Percentiles rank a stretch among this genome's conserved stretches.
Evolutionary conservation across 2,797 vertebrate species (phyloP).

Genomic region (Philypnodon macrostomus): DNA sequence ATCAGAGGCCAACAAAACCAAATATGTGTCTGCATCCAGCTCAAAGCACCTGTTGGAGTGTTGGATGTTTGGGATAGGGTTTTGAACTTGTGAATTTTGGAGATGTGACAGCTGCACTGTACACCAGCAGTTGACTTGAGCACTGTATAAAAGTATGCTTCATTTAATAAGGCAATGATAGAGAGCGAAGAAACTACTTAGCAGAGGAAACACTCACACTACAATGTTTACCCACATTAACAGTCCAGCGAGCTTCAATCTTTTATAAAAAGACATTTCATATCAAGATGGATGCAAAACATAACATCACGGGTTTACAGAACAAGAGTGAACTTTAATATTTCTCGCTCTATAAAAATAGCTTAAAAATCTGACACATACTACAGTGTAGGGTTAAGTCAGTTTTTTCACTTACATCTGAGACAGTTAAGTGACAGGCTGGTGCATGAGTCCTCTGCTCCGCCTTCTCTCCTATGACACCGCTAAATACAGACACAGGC

Average conservation of each 20-base stretch:
- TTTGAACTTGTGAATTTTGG: conserved; percentile 23
- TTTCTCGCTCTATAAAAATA: conserved; percentile 80
- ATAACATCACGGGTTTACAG: conserved; percentile 68
- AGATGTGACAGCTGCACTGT: conserved; percentile 35
- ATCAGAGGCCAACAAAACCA: conserved; percentile 15
- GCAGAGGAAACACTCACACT: conserved; percentile 42
- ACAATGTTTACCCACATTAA: conserved; percentile 55
- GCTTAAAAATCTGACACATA: conserved; percentile 78
- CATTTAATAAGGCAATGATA: conserved; percentile 62
- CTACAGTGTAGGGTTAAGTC: conserved; percentile 71
- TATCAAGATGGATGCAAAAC: conserved; percentile 68
- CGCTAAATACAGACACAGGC: conserved; percentile 32
- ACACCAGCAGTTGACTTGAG: conserved; percentile 42
- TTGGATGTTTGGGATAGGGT: conserved; percentile 19
- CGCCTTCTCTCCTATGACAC: conserved; percentile 68
- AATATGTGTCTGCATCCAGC: conserved; percentile 8
- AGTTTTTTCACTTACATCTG: conserved; percentile 53
- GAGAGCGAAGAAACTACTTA: conserved; percentile 45
- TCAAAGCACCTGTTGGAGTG: not conserved
- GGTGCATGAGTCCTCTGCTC: conserved; percentile 56
- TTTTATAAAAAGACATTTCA: conserved; percentile 62
- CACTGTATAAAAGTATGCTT: conserved; percentile 37
- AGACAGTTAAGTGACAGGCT: conserved; percentile 60
- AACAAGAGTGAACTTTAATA: conserved; percentile 71
- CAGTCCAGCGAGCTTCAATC: conserved; percentile 66